Percentiles rank a stretch among this genome's conserved stretches.
Conservation (phyloP, 1,140 invertebrate species). For the Branchinecta lynchi region DNA sequence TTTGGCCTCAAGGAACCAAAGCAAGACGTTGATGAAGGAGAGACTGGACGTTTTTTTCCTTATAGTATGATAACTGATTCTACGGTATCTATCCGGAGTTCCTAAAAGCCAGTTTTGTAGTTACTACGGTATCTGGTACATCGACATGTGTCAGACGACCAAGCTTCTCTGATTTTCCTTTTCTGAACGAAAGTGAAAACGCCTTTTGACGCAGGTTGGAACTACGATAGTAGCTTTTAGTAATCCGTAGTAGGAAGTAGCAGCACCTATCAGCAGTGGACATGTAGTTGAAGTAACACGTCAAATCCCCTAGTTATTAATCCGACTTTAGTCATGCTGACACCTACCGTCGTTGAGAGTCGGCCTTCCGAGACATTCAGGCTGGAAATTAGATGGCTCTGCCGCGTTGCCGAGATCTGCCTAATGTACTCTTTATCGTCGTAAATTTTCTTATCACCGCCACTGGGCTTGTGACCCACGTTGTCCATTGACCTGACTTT, state of each 20-base stretch:
- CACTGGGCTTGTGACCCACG: constrained; percentile 79
- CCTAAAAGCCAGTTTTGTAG: too few species aligned
- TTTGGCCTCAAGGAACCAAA: too few species aligned
- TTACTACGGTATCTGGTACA: too few species aligned
- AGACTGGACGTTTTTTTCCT: too few species aligned
- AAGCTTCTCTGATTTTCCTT: background rate
- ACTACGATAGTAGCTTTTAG: background rate
- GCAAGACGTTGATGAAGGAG: too few species aligned
- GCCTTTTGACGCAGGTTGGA: background rate
- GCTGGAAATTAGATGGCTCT: constrained; percentile 32
- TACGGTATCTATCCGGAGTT: too few species aligned
- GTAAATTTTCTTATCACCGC: constrained; percentile 83
- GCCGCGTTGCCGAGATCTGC: constrained; percentile 46
- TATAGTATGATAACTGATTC: too few species aligned
- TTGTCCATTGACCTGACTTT: constrained; percentile 85
- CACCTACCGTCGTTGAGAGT: background rate
- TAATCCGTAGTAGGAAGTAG: background rate
- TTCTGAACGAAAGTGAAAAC: background rate
- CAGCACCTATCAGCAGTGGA: background rate
- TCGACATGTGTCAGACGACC: too few species aligned
- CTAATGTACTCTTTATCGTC: constrained; percentile 85
- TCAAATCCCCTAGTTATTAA: too few species aligned
- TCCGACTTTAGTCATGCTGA: too few species aligned
- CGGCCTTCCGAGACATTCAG: constrained; percentile 25
- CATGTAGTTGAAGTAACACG: background rate